phyloP scores from a whole-genome alignment of 2,888 invertebrate species.

The Acleris emargana region DNA sequence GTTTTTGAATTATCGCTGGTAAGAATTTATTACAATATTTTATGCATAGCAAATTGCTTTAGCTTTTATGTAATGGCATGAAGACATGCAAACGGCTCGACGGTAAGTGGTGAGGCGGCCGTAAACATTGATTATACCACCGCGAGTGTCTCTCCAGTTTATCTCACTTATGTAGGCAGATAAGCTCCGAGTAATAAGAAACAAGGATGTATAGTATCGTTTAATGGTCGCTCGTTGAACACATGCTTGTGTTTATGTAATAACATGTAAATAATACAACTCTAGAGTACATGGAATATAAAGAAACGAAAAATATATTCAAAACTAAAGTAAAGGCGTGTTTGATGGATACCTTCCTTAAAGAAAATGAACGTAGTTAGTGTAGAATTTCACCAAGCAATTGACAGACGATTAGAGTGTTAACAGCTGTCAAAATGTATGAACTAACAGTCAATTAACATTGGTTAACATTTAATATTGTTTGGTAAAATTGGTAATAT shows the following conservation, averaged over 20 bases:
- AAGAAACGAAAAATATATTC: too few species aligned
- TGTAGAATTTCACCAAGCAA: too few species aligned
- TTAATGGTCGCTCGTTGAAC: conserved; percentile 13
- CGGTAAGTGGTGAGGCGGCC: conserved; percentile 30
- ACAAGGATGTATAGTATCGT: conserved; percentile 11
- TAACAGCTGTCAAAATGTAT: too few species aligned
- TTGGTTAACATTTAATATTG: too few species aligned
- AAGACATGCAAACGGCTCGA: conserved; percentile 35
- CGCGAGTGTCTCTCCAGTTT: conserved; percentile 29
- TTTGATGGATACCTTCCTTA: too few species aligned
- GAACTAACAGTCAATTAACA: too few species aligned
- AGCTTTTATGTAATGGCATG: conserved; percentile 35
- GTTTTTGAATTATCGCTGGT: conserved; percentile 30
- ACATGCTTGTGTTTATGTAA: conserved; percentile 3
- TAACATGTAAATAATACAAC: background rate
- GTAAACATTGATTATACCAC: conserved; percentile 34
- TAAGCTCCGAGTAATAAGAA: conserved; percentile 29
- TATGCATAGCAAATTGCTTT: conserved; percentile 36
- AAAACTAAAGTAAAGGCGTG: too few species aligned
- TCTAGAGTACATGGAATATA: background rate
- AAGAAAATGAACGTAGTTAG: too few species aligned
- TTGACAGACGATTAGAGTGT: too few species aligned
- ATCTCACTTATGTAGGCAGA: conserved; percentile 34
- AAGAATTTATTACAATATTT: conserved; percentile 36
- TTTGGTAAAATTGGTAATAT: too few species aligned